Conservation (phyloP, 2,113 vertebrate genomes). For the Calidris pugnax region DNA sequence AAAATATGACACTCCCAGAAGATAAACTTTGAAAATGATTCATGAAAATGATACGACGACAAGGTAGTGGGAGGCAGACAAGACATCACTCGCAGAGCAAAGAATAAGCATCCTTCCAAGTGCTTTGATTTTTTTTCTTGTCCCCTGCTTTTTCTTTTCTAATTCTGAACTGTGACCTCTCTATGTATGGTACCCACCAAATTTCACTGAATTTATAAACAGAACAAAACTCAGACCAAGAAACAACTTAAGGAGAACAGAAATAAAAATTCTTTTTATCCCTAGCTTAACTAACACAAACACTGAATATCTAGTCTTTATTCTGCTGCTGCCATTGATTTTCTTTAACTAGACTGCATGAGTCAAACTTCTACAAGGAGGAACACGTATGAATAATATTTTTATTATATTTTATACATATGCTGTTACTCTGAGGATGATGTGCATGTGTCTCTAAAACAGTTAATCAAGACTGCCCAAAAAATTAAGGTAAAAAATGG, state of each 20-base stretch:
- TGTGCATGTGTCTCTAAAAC: background rate
- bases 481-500: background rate
- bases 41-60: background rate
- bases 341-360: background rate
- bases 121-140: background rate
- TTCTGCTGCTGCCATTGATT: background rate
- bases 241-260: background rate
- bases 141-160: background rate
- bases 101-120: background rate
- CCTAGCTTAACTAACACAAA: background rate
- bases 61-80: background rate
- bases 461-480: background rate
- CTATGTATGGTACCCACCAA: background rate
- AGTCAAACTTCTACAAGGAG: background rate
- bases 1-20: background rate
- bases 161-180: background rate
- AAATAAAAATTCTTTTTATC: background rate
- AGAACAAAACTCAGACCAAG: background rate
- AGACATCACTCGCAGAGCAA: rapidly evolving
- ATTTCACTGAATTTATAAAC: background rate
- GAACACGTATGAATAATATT: rapidly evolving
- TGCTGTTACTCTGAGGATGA: background rate
- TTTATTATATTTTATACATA: background rate
- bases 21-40: background rate
- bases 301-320: background rate